Base-by-base conservation (phyloP, 1,140 invertebrate genomes). In the Aphidius ervi region DNA sequence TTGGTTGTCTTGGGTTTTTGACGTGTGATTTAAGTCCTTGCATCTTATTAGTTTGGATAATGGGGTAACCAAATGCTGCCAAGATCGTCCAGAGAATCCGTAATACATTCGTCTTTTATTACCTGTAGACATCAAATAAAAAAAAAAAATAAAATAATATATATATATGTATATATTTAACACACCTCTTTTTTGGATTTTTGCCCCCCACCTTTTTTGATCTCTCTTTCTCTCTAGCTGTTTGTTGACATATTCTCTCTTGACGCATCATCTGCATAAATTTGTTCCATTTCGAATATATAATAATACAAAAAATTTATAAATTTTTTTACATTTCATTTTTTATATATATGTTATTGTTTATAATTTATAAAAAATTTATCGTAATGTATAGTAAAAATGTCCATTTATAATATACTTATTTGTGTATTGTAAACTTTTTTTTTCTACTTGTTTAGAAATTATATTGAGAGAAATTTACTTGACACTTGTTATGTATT, bases 1-100 rank as follows among this genome's bases (percentile, higher is more conserved):
- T 40, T 43, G 61, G 9, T 68, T 59, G 68, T 71, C 67, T 65
- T 68, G 67, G 58, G 41, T 58, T 46, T 41, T 40, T 39, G 60
- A 61, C 59, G 61, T 60, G 69, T 72, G 72, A 74, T 74, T 74
- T 70, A 72, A 67, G 65, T 67, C 63, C 66, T 63, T 69, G 73
- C 67, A 72, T 73, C 70, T 71, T 66, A 73, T 73, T 73, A 71
- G 59, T 66, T 65, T 47, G 53, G 62, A 73, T 72, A 73, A 73
- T 73, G 66, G 67, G 55, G 62, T 58, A 59, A 43, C 65, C 9
- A 42, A 56, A 59, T 41, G 56, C 59, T 59, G 65, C 63, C 63
- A 65, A 39, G 70, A 71, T 74, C 72, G 66, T 62, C 65, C 59
- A 64, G 69, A 74, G 73, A 74, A 74, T 74, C 67, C 67, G 68